Percentiles rank a stretch among this genome's conserved stretches.
Evolutionary conservation across 1,140 invertebrate genomes (phyloP).

Genomic region (Bombus picipes): DNA sequence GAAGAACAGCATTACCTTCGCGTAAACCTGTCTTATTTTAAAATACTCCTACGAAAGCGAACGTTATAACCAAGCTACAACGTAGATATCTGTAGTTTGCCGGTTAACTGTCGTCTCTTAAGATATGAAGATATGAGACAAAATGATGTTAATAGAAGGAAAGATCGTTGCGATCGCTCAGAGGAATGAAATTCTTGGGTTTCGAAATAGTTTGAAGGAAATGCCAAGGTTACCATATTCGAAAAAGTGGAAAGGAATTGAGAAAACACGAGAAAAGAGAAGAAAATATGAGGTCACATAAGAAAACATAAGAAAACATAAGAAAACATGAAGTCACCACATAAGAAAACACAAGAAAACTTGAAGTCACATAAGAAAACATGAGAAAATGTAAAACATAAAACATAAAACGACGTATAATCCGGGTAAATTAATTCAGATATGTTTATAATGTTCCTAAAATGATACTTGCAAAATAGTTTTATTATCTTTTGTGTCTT

Average conservation of each 20-base stretch:
- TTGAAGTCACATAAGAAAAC: background rate
- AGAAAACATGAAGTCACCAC: too few species aligned
- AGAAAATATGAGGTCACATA: too few species aligned
- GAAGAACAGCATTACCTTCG: constrained; percentile 64
- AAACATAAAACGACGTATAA: too few species aligned
- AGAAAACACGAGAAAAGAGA: background rate
- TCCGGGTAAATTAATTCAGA: too few species aligned
- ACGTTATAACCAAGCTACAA: background rate
- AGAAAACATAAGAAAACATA: too few species aligned
- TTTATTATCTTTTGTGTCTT: too few species aligned
- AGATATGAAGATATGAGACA: background rate
- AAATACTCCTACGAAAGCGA: constrained; percentile 46
- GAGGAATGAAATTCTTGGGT: background rate
- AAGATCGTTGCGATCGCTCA: background rate
- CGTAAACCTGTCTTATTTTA: constrained; percentile 61
- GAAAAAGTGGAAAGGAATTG: background rate
- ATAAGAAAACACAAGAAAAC: background rate
- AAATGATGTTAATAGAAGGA: background rate
- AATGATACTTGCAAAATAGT: too few species aligned
- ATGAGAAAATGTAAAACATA: too few species aligned
- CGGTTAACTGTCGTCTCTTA: background rate
- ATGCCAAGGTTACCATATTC: background rate
- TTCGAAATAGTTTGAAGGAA: background rate
- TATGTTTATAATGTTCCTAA: too few species aligned
- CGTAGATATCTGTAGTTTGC: background rate